phyloP scores from a whole-genome alignment of 2,888 invertebrate species.

The Caradrina kadenii region DNA sequence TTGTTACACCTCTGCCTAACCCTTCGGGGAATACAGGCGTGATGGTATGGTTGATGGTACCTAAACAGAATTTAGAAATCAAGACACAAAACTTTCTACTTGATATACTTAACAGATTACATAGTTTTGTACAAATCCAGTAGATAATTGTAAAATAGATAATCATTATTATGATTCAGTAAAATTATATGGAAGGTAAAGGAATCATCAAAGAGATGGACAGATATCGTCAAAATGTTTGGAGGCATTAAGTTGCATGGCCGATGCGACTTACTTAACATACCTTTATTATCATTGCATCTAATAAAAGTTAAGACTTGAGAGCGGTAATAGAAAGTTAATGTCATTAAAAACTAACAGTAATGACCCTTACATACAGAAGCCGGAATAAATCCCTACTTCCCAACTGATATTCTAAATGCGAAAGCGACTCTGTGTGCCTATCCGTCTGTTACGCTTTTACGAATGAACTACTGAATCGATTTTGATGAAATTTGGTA shows the following conservation, averaged over 20 bases:
- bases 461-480: too few relatives aligned
- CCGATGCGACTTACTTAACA: slow-evolving; percentile 51
- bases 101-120: slow-evolving; percentile 23
- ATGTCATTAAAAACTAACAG: slow-evolving; percentile 46
- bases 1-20: too few relatives aligned
- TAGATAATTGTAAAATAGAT: slow-evolving; percentile 34
- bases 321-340: slow-evolving; percentile 41
- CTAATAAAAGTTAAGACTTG: slow-evolving; percentile 47
- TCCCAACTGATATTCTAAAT: too few relatives aligned
- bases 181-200: slow-evolving; percentile 48
- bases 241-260: slow-evolving; percentile 38
- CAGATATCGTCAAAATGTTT: slow-evolving; percentile 50
- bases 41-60: too few relatives aligned
- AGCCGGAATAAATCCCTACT: neutral
- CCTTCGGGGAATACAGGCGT: too few relatives aligned
- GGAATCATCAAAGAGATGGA: slow-evolving; percentile 35
- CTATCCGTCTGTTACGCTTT: too few relatives aligned
- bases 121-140: slow-evolving; percentile 21
- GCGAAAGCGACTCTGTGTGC: too few relatives aligned
- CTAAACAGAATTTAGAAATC: neutral
- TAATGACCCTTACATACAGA: slow-evolving; percentile 19
- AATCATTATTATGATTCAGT: slow-evolving; percentile 28
- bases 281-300: slow-evolving; percentile 55
- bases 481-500: too few relatives aligned
- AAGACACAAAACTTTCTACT: slow-evolving; percentile 18